Conservation (phyloP, 2,113 vertebrate genomes). For the Brachyistius frenatus region DNA sequence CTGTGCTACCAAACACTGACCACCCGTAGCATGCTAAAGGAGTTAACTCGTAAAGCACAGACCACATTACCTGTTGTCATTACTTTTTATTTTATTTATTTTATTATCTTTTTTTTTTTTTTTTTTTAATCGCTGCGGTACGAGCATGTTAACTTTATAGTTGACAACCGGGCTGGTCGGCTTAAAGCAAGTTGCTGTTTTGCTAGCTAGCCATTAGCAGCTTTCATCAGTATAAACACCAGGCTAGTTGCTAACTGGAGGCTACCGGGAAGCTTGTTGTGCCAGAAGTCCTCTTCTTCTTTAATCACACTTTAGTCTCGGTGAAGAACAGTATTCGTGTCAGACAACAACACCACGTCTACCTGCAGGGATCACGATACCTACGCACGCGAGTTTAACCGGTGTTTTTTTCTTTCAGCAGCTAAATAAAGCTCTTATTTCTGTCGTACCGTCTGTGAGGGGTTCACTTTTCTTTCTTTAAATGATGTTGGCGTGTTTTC, state of each 20-base stretch:
- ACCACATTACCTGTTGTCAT: slow-evolving; percentile 7
- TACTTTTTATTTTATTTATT: neutral
- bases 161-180: slow-evolving; percentile 46
- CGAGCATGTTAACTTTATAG: neutral
- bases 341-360: neutral
- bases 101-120: no score
- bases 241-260: slow-evolving; percentile 65
- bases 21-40: slow-evolving; percentile 69
- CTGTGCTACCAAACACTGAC: slow-evolving; percentile 29
- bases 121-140: neutral
- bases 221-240: slow-evolving; percentile 42
- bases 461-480: neutral
- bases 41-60: slow-evolving; percentile 10
- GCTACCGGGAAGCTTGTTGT: slow-evolving; percentile 17
- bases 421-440: neutral
- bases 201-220: slow-evolving; percentile 69
- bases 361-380: slow-evolving; percentile 2
- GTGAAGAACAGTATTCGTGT: no score
- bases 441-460: neutral
- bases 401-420: slow-evolving; percentile 3
- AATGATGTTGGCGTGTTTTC: neutral
- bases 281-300: neutral
- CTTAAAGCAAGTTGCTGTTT: slow-evolving; percentile 40
- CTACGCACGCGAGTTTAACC: neutral
- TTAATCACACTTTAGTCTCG: neutral